These are phyloP conservation scores for Argopecten irradians DNA, from an alignment of 1,140 invertebrate genomes.

Conservation along the genomic window DNA sequence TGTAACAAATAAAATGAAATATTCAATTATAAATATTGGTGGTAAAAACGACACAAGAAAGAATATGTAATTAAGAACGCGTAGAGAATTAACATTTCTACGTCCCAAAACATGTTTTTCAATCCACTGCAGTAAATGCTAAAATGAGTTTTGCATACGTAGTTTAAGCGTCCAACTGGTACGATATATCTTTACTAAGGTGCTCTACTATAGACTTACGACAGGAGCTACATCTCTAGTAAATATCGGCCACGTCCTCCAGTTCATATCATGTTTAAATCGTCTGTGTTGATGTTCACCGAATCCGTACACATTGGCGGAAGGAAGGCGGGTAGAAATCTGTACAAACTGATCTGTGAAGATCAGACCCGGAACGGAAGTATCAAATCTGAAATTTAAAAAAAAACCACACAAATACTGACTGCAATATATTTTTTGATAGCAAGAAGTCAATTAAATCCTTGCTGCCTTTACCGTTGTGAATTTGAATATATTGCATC, in stretches of 20 bases:
- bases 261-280: constrained; percentile 72
- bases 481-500: background rate
- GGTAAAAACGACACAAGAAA: background rate
- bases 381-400: constrained; percentile 56
- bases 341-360: constrained; percentile 76
- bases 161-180: too few species aligned
- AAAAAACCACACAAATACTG: background rate
- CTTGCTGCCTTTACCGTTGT: background rate
- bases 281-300: constrained; percentile 75
- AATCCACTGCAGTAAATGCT: background rate
- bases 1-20: too few species aligned
- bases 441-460: background rate
- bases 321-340: constrained; percentile 71
- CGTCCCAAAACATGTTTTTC: background rate
- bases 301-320: constrained; percentile 74
- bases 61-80: background rate
- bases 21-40: background rate
- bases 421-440: background rate
- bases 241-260: constrained; percentile 71
- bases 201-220: constrained; percentile 33
- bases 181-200: background rate
- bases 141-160: background rate
- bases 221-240: constrained; percentile 64
- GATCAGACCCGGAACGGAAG: constrained; percentile 76
- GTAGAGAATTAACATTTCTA: background rate